Base-by-base conservation (phyloP, 2,113 vertebrate species). In the Rynchops niger region DNA sequence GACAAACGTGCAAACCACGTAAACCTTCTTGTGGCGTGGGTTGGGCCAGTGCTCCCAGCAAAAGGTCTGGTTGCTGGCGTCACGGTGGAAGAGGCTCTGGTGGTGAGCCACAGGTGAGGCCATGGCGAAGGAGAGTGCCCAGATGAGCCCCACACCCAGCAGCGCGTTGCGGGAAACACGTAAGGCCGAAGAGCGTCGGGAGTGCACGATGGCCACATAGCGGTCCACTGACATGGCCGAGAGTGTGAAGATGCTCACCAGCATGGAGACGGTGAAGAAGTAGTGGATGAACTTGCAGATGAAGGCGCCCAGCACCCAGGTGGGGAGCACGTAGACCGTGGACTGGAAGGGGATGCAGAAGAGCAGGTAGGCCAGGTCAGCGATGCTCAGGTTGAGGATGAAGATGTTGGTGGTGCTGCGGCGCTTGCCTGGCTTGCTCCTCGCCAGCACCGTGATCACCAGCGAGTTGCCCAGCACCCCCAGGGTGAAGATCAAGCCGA, bases 291-390 rank as follows among this genome's bases (percentile, higher is more conserved):
- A 99, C 97, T 99, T 99, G 98, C 99, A 99, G 84, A 99, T 98
- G 96, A 99, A 99, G 13, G 99, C 99, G 4, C 99, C 99, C 81
- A 99, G 97, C 69, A 99, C 98, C 99, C 99, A 99, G 12, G 98
- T 98, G 77, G 99, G 99, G 95, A 99, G 98, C 93, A 98, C 98
- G 27, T 99, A 99, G 92, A 99, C 98, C 0, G 99, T 99, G 91
- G 99, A 98, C 97, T 99, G 99, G 97, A 99, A 99, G 2, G 99
- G 99, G 96, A 99, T 98, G 97, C 99, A 99, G 98, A 99, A 99
- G 77, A 99, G 99, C 89, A 99, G 97, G 97, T 99, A 99, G 95
- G 99, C 99, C 72, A 99, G 98, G 98, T 99, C 99, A 0, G 99
- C 99, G 9, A 99, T 98, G 97, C 99, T 99, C 91, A 99, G 98